Evolutionary conservation across 2,113 vertebrate species (phyloP), one percentile per base, ranked within the genome.

Genomic region (Bubo scandiacus): DNA sequence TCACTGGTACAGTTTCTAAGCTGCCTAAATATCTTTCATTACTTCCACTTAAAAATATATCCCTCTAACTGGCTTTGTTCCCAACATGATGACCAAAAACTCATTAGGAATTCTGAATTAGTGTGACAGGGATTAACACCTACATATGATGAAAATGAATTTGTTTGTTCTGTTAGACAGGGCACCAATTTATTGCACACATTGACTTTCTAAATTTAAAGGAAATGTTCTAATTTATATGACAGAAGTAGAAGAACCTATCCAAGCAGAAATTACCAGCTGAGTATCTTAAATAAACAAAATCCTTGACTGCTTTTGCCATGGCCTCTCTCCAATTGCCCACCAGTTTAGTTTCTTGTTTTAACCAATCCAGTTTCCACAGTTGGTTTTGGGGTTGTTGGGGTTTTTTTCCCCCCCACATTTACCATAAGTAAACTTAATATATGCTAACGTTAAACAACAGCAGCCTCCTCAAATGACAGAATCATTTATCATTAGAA

Each of bases 361-460:
- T 82, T 42, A 91, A 51, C 30, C 45, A 55, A 26, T 51, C 30
- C 34, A 26, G 18, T 66, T 54, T 49, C 29, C 38, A 79, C 55
- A 79, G 11, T 2, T 81, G 14, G 0, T 1, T 9, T 62, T 52
- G 45, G 40, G 13, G 15, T 5, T 59, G 20, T 30, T 20, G 6
- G 19, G 12, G 12, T 8, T 29, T 40, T 7, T 59, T 38, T 54
- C 10, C 5, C 15, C 12, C 12, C 21, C 34, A 4, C 0, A 8
- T 79, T 84, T 58, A 19, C 30, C 30, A 10, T 70, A 73, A 47
- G 23, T n/a, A 52, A 91, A 43, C 15, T 26, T 57, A 42, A 72
- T 47, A 49, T 10, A 32, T 51, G 16, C 12, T 42, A 32, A n/a
- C 34, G 5, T 8, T 80, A 47, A 82, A 82, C 0, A 4, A 30